phyloP scores from a whole-genome alignment of 1,140 invertebrate genomes.

The Drosophila yakuba region DNA sequence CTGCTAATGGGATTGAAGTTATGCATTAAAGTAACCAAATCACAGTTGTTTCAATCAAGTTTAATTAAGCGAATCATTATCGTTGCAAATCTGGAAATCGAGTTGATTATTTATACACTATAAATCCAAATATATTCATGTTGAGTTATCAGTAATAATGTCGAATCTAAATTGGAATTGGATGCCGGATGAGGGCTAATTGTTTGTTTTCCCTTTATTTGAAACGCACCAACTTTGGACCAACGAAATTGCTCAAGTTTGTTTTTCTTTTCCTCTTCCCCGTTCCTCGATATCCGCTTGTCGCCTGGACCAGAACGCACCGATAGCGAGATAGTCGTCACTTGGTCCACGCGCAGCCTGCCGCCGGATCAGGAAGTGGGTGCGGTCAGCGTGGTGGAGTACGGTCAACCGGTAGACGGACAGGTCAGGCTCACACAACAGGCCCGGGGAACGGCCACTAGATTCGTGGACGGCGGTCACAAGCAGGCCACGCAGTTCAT shows the following conservation, averaged over 20 bases:
- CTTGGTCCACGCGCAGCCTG: slow-evolving; percentile 94
- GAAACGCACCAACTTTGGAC: slow-evolving; percentile 16
- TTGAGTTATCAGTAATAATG: not conserved
- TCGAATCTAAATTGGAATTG: not conserved
- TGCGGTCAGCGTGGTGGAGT: slow-evolving; percentile 86
- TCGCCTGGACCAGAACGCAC: slow-evolving; percentile 57
- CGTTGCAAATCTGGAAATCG: not conserved
- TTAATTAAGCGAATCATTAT: too few species aligned
- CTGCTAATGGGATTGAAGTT: not conserved
- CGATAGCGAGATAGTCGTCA: slow-evolving; percentile 90
- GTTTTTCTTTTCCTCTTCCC: slow-evolving; percentile 50
- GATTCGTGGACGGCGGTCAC: slow-evolving; percentile 93
- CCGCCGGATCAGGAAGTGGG: slow-evolving; percentile 91
- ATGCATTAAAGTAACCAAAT: not conserved
- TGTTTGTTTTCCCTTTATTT: slow-evolving; percentile 1
- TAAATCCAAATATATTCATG: not conserved
- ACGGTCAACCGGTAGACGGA: slow-evolving; percentile 90
- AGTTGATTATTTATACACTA: not conserved
- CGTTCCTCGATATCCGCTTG: slow-evolving; percentile 7
- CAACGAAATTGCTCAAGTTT: slow-evolving; percentile 44
- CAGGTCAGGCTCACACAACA: slow-evolving; percentile 87
- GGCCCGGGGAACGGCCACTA: slow-evolving; percentile 87
- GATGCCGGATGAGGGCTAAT: not conserved
- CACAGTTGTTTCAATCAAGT: too few species aligned
- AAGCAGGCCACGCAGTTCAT: slow-evolving; percentile 91